Base-by-base conservation (phyloP, 2,888 invertebrate species). In the Heliconius hortense region DNA sequence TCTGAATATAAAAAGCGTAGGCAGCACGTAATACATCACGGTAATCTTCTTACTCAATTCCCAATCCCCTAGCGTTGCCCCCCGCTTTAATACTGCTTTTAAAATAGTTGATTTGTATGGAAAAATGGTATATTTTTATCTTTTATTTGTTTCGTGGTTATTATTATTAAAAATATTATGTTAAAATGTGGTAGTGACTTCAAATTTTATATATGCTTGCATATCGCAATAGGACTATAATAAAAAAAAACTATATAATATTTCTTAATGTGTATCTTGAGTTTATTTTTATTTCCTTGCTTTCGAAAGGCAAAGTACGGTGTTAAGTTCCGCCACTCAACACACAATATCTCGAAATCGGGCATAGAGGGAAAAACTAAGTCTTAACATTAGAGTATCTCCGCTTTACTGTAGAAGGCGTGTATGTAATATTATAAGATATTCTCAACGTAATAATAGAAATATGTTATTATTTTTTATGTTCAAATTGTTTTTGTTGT, bases 41-140 rank as follows among this genome's bases (percentile, higher is more conserved):
- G 89, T 92, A 92, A 93, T 92, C 92, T 92, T 88, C 92, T 93
- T 92, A 92, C 90, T 90, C 90, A 89, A 91, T 91, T 90, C 88
- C 87, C 83, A 83, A 82, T 80, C 79, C 79, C 82, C 81, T 83
- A 26, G 78, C 76, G 77, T 76, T 76, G 73, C 77, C 80, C 80
- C 81, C 82, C 81, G 66, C 72, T 69, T 69, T 68, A 73, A 69
- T 71, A 64, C 70, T 69, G 70, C 70, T 69, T 67, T 72, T 53
- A 72, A 69, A 72, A 77, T 77, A 75, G 75, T 73, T 77, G 72
- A 77, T 75, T 77, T 75, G 72, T 75, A 71, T 43, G 48, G 35
- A 43, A 72, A 66, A 62, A 72, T 59, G 26, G 53, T 71, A 15
- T 62, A n/a, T 74, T 69, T 59, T 73, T 70, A 8, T 21, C 0